A percentile compares a stretch with the other conserved stretches of the same genome.
Evolutionary conservation across 1,140 invertebrate genomes (phyloP).

Genomic region (Zaprionus lachaisei): DNA sequence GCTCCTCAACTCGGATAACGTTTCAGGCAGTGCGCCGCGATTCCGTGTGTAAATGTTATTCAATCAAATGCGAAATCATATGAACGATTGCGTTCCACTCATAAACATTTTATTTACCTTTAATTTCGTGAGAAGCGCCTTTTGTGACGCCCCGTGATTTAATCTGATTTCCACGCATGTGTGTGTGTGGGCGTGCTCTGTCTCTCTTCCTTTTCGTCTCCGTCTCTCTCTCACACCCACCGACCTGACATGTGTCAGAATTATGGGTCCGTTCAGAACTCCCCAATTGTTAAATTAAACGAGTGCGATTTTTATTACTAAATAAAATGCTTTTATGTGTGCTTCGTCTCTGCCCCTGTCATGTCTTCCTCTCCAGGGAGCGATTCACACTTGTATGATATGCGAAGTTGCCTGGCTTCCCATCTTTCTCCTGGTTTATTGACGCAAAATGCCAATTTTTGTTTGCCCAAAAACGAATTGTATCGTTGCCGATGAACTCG

Average conservation of each 20-base stretch:
- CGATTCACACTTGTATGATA: constrained; percentile 14
- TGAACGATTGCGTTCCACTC: constrained; percentile 73
- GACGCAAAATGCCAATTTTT: constrained; percentile 73
- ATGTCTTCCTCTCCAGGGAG: background rate
- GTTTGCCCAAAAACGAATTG: constrained; percentile 53
- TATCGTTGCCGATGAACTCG: constrained; percentile 26
- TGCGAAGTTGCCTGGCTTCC: background rate
- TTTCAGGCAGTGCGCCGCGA: constrained; percentile 46
- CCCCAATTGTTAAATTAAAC: constrained; percentile 58
- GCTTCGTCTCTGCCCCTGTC: background rate
- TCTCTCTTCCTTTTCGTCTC: background rate
- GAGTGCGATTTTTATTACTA: constrained; percentile 73
- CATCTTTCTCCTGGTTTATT: constrained; percentile 43
- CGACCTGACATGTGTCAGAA: constrained; percentile 44
- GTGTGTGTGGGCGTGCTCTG: background rate
- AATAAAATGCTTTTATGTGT: constrained; percentile 71
- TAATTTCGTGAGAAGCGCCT: constrained; percentile 78
- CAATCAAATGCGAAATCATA: constrained; percentile 81
- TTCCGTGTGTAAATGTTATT: constrained; percentile 82
- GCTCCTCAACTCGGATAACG: constrained; percentile 23
- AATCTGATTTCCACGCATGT: constrained; percentile 40
- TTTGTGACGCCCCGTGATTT: constrained; percentile 70
- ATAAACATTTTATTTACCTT: constrained; percentile 82
- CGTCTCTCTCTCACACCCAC: background rate
- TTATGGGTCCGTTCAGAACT: constrained; percentile 19